Evolutionary conservation across 2,797 vertebrate species (phyloP).

Genomic region (Tolypeutes matacus): DNA sequence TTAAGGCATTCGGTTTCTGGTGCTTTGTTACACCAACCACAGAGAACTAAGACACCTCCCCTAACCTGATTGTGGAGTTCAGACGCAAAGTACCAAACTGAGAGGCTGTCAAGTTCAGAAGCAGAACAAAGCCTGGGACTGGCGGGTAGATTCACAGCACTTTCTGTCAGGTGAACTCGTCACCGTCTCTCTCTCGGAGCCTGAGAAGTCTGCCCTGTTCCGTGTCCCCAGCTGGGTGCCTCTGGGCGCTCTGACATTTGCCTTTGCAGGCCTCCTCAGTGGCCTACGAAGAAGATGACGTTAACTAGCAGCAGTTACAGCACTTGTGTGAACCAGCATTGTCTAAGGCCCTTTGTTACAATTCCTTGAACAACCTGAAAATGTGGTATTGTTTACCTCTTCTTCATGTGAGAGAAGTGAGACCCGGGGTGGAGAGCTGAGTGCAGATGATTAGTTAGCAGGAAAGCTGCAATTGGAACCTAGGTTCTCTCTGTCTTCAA

Average conservation of each 20-base stretch:
- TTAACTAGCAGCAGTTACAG: neutral
- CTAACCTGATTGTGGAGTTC: neutral
- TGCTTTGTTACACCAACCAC: too few species aligned
- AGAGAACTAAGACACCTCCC: neutral
- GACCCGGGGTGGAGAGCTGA: neutral
- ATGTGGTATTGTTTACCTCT: neutral
- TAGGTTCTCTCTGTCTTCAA: neutral
- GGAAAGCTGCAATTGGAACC: conserved; percentile 22
- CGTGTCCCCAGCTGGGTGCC: neutral
- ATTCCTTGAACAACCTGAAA: neutral
- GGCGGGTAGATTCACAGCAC: neutral
- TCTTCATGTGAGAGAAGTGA: neutral
- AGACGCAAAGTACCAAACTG: neutral
- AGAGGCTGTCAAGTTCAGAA: conserved; percentile 13
- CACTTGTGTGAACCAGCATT: neutral
- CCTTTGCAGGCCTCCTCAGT: neutral
- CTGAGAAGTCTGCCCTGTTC: neutral
- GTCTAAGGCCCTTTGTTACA: neutral
- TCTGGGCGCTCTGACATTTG: neutral
- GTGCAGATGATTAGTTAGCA: neutral
- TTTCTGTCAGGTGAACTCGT: neutral
- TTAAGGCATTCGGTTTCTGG: too few species aligned
- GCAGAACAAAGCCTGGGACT: neutral
- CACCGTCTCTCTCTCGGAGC: neutral
- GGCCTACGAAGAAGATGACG: neutral